Evolutionary conservation across 1,140 invertebrate genomes (phyloP).

Genomic region (Centruroides sculpturatus): DNA sequence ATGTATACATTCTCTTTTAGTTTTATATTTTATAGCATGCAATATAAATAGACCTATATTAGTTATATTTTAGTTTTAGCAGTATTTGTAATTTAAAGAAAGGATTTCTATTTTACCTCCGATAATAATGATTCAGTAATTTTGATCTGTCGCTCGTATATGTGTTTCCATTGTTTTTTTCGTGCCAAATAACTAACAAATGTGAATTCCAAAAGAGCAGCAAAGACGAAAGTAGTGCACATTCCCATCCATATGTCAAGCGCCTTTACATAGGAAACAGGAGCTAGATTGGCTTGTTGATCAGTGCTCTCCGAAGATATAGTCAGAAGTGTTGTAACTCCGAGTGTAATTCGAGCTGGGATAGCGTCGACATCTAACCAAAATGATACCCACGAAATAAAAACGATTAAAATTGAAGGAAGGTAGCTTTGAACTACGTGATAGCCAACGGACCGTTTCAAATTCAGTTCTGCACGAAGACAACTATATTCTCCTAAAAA

Average conservation of each 20-base stretch:
- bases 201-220: constrained; percentile 32
- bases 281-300: constrained; percentile 19
- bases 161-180: constrained; percentile 10
- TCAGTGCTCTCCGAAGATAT: constrained; percentile 35
- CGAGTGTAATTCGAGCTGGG: constrained; percentile 43
- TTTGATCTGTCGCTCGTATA: background rate
- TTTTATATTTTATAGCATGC: too few relatives aligned
- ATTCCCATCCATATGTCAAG: constrained; percentile 39
- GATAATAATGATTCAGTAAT: background rate
- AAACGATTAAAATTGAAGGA: constrained; percentile 49
- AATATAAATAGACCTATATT: too few relatives aligned
- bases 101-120: background rate
- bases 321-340: constrained; percentile 43
- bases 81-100: background rate
- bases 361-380: constrained; percentile 50
- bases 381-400: constrained; percentile 50
- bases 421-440: constrained; percentile 49
- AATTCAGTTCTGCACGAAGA: constrained; percentile 39
- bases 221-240: constrained; percentile 35
- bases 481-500: constrained; percentile 43
- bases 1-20: too few relatives aligned
- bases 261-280: constrained; percentile 38
- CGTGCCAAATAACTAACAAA: constrained; percentile 29
- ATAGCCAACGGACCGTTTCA: constrained; percentile 42
- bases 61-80: background rate